A percentile compares a stretch with the other conserved stretches of the same genome.
Evolutionary conservation across 2,888 invertebrate genomes (phyloP).

Genomic region (Boloria selene): DNA sequence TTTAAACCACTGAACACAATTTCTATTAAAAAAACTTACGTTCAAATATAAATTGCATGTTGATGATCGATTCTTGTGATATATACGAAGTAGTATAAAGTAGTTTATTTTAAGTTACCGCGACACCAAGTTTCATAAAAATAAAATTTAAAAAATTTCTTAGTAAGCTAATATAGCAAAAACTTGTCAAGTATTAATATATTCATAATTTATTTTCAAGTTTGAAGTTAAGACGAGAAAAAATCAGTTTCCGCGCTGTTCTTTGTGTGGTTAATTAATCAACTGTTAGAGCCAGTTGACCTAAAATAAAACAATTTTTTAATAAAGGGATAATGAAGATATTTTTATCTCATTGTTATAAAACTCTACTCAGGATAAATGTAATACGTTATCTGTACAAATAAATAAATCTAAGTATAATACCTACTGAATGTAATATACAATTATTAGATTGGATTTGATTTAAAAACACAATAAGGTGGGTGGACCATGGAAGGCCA

Average conservation of each 20-base stretch:
- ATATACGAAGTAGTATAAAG: too few relatives aligned
- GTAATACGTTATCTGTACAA: neutral
- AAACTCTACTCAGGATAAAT: neutral
- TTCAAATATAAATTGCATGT: too few relatives aligned
- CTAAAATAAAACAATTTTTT: slow-evolving; percentile 23
- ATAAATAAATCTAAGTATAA: too few relatives aligned
- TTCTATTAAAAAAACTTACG: too few relatives aligned
- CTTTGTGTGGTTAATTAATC: slow-evolving; percentile 23
- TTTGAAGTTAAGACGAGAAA: neutral
- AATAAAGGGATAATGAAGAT: slow-evolving; percentile 16
- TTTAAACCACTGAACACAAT: too few relatives aligned
- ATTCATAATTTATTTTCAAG: slow-evolving; percentile 18
- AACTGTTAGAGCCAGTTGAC: slow-evolving; percentile 29
- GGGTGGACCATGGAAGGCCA: too few relatives aligned
- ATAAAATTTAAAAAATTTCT: too few relatives aligned
- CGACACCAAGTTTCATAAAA: neutral
- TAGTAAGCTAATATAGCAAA: neutral
- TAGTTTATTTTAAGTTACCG: neutral
- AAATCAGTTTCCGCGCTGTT: slow-evolving; percentile 17
- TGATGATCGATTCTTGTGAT: too few relatives aligned
- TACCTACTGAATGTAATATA: too few relatives aligned
- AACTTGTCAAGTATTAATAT: too few relatives aligned
- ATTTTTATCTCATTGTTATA: slow-evolving; percentile 11
- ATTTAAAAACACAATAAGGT: too few relatives aligned
- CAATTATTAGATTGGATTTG: too few relatives aligned